phyloP scores from a whole-genome alignment of 92 coral and sea anemone genomes.

The Virgularia gustaviana region DNA sequence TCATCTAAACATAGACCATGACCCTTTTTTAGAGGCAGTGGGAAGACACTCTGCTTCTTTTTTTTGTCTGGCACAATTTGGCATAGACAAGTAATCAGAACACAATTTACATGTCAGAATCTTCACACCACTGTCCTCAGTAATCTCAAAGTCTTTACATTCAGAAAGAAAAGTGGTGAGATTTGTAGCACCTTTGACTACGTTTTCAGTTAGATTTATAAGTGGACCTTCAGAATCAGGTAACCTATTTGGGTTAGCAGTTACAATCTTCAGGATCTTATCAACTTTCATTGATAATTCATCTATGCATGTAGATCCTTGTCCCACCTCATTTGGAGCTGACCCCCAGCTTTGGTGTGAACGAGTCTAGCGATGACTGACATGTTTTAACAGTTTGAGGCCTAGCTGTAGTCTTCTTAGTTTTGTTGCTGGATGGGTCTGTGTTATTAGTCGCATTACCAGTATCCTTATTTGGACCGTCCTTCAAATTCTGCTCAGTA shows the following conservation, averaged over 20 bases:
- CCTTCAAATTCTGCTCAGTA: too few relatives aligned
- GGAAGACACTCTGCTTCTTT: slow-evolving; percentile 2
- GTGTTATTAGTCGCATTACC: too few relatives aligned
- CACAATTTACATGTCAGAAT: slow-evolving; percentile 17
- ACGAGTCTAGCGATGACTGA: slow-evolving; percentile 8
- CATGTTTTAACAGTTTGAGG: too few relatives aligned
- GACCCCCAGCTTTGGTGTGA: not conserved
- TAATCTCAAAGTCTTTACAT: not conserved
- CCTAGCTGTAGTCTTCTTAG: too few relatives aligned
- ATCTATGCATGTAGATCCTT: not conserved
- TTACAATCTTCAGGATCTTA: slow-evolving; percentile 8
- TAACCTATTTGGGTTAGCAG: not conserved
- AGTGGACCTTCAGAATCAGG: too few relatives aligned
- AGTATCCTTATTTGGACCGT: too few relatives aligned
- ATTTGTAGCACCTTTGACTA: too few relatives aligned
- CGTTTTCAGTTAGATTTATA: too few relatives aligned
- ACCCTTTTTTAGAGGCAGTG: slow-evolving; percentile 1
- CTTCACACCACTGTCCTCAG: not conserved
- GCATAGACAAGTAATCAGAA: not conserved
- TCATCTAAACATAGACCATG: slow-evolving; percentile 17
- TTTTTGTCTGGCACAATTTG: not conserved
- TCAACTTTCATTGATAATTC: slow-evolving; percentile 5
- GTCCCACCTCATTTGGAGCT: too few relatives aligned
- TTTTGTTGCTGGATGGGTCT: too few relatives aligned
- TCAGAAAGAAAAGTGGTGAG: not conserved